phyloP scores from a whole-genome alignment of 2,888 invertebrate genomes.

The Torymus aiolomorphi region DNA sequence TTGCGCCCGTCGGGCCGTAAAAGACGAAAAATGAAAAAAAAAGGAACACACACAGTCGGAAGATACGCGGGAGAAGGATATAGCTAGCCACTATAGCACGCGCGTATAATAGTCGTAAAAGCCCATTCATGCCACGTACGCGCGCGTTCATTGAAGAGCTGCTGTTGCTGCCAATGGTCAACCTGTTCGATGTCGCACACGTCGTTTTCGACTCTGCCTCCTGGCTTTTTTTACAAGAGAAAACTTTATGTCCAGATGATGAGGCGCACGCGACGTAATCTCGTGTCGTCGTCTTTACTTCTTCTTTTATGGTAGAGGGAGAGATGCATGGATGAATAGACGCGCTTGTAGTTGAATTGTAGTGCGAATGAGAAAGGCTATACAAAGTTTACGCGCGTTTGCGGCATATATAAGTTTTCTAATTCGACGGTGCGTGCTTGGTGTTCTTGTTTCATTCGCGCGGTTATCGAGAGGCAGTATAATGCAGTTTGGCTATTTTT shows the following conservation, averaged over 20 bases:
- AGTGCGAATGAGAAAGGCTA: background rate
- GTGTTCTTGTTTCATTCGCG: too few species aligned
- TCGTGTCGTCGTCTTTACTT: constrained; percentile 12
- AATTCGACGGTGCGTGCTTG: too few species aligned
- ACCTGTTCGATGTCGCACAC: constrained; percentile 28
- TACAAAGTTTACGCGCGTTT: background rate
- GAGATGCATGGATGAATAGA: constrained; percentile 31
- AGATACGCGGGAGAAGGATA: background rate
- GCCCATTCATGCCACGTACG: constrained; percentile 69
- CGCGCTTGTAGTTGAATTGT: constrained; percentile 43
- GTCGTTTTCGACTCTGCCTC: constrained; percentile 4
- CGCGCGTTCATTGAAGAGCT: constrained; percentile 37
- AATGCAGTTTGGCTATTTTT: too few species aligned
- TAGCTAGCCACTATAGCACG: background rate
- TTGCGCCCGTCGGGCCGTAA: constrained; percentile 61
- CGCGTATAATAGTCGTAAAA: constrained; percentile 64
- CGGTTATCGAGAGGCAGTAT: too few species aligned
- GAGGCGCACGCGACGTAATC: background rate
- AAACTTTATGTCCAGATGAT: constrained; percentile 31
- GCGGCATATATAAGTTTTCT: background rate
- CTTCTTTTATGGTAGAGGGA: constrained; percentile 23
- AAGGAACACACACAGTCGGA: background rate
- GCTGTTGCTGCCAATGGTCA: constrained; percentile 28
- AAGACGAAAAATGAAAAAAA: constrained; percentile 60
- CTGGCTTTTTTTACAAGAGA: background rate